phyloP scores from a whole-genome alignment of 2,888 invertebrate genomes.

The Plagodis pulveraria region DNA sequence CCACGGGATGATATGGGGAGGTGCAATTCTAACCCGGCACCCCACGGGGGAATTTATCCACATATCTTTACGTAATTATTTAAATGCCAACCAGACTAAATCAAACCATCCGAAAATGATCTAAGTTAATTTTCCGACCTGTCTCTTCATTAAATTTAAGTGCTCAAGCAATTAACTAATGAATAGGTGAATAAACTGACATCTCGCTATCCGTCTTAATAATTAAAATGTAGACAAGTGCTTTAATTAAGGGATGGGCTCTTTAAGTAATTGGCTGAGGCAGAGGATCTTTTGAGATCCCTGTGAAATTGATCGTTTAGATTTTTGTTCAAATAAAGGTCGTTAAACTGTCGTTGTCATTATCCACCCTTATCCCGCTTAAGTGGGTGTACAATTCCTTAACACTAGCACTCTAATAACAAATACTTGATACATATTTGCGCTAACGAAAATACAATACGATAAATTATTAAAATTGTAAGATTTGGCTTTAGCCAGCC shows the following conservation, averaged over 20 bases:
- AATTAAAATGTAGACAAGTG: constrained; percentile 19
- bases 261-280: background rate
- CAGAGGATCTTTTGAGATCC: background rate
- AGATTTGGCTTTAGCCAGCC: too few species aligned
- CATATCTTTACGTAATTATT: too few species aligned
- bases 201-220: constrained; percentile 12
- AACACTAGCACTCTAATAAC: too few species aligned
- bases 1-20: too few species aligned
- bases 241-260: constrained; percentile 9
- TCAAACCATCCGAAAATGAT: background rate
- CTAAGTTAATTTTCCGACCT: constrained; percentile 8
- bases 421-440: too few species aligned
- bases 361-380: too few species aligned
- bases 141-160: constrained; percentile 32
- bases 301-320: background rate
- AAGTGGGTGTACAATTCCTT: too few species aligned
- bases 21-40: too few species aligned
- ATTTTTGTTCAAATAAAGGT: background rate
- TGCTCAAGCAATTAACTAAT: constrained; percentile 38
- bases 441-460: too few species aligned
- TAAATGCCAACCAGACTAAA: background rate
- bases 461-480: too few species aligned
- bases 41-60: too few species aligned
- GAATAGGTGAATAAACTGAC: constrained; percentile 30
- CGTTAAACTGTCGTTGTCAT: too few species aligned